Evolutionary conservation across 2,113 vertebrate genomes (phyloP), one percentile per base, ranked within the genome.

Genomic region (Empidonax traillii): DNA sequence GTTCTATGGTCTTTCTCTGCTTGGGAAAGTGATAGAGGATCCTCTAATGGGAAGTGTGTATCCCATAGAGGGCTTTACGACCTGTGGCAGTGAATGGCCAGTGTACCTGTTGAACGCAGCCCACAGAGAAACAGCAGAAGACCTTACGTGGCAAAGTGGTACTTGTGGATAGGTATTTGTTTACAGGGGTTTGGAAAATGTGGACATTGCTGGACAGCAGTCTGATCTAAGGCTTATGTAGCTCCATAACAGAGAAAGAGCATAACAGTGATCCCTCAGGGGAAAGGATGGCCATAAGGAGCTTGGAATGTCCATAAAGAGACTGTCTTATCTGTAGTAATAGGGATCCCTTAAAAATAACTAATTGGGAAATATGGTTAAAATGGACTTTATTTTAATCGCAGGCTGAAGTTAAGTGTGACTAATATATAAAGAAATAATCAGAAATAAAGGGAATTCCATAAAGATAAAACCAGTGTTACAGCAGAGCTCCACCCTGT

Each of bases 201-300:
- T 31, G 67, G n/a, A 18, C 30, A 66, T 77, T 74, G 55, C 43
- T 81, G 53, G 35, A 18, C 37, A 66, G 16, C 59, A 94, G 0
- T 35, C 37, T 74, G 33, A 58, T 19, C 51, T 67, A 71, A 89
- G 52, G 31, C 61, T 81, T 74, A 39, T 30, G 30, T 58, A 53
- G 12, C 27, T 78, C 44, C 44, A 14, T 33, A 35, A 1, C 0
- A 1, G 5, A 8, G 27, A 37, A 68, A 25, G n/a, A 71, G 43
- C 47, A 71, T 52, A 71, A 31, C 27, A 52, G 59, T 62, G 35
- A 24, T 55, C 23, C 18, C 61, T 20, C 0, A 0, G 14, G 33
- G 24, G n/a, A 72, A 75, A 83, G 28, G 37, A 43, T 63, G 24
- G 16, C 44, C 27, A 5, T 55, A 47, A 65, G 44, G 30, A 83